Evolutionary conservation across 1,140 invertebrate species (phyloP).

Genomic region (Papilio aristodemus): DNA sequence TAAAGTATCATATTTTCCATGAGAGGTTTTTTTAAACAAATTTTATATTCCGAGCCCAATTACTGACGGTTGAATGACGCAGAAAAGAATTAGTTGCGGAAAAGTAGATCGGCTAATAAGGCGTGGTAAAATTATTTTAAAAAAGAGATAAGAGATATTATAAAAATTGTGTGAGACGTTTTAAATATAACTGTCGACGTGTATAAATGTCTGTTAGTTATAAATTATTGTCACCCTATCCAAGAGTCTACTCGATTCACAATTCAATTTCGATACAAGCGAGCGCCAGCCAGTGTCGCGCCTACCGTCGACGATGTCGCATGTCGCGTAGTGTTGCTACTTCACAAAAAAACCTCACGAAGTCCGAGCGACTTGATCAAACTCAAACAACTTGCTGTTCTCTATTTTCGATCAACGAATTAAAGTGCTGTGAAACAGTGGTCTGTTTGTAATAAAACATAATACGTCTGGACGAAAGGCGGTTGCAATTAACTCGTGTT

Average conservation of each 20-base stretch:
- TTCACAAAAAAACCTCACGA: constrained; percentile 47
- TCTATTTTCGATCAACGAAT: constrained; percentile 63
- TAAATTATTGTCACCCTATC: constrained; percentile 25
- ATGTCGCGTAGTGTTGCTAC: constrained; percentile 46
- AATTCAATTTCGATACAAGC: constrained; percentile 62
- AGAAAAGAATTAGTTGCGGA: no score
- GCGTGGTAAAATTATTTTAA: no score
- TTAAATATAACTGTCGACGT: background rate
- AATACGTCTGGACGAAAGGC: constrained; percentile 50
- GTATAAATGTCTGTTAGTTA: background rate
- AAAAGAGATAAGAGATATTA: no score
- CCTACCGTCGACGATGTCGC: constrained; percentile 53
- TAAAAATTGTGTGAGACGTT: background rate
- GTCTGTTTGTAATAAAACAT: constrained; percentile 57
- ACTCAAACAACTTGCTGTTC: constrained; percentile 44
- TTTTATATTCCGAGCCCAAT: no score
- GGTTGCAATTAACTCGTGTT: constrained; percentile 45
- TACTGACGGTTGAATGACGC: no score
- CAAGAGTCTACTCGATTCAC: constrained; percentile 47
- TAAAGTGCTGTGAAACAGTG: constrained; percentile 70
- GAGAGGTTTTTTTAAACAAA: no score
- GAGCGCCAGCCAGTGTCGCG: constrained; percentile 60
- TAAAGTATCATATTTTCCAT: no score
- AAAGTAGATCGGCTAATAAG: no score
- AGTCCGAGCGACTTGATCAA: constrained; percentile 46